Base-by-base conservation (phyloP, 2,797 vertebrate species). In the Epinephelus coioides region DNA sequence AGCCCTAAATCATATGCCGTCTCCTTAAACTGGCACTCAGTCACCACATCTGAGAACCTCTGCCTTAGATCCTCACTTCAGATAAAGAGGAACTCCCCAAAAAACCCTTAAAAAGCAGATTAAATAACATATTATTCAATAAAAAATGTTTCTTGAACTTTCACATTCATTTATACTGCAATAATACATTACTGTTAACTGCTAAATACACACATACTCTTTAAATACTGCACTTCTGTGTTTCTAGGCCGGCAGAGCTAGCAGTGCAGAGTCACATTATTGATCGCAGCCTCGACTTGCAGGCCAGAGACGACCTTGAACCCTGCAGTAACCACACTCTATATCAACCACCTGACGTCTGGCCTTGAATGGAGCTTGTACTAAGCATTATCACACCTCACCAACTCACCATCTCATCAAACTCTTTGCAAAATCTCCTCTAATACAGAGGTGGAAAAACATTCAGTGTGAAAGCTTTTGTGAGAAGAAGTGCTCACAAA, bases 281-380 rank as follows among this genome's bases (percentile, higher is more conserved):
- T 69, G 57, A 78, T 64, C 6, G 5, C 18, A 40, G 30, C 70
- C 55, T 72, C 12, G 69, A 23, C 21, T 19, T 60, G 51, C 56
- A 59, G 54, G 23, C 61, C 18, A 76, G 7, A 61, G 10, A 57
- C 27, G 21, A 67, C 61, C 53, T 73, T 60, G 30, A 69, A 23
- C 49, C 19, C 25, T 61, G 30, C 27, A 56, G 21, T 57, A 64
- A 25, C 9, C 1, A 2, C 17, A 13, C 18, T 30, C 27, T 47
- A 60, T 5, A 25, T 34, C 65, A 55, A 44, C 25, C 14, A 15
- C 54, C 23, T 71, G 43, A 34, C 17, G 3, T 47, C 8, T 25
- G 63, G 23, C 63, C 60, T 40, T 71, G 55, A 57, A 44, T 13
- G 51, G 57, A 34, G 21, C 19, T 53, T 8, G 17, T 53, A 54